A percentile compares a stretch with the other conserved stretches of the same genome.
Conservation (phyloP, 2,888 invertebrate species). For the Leptopilina drosophilae region DNA sequence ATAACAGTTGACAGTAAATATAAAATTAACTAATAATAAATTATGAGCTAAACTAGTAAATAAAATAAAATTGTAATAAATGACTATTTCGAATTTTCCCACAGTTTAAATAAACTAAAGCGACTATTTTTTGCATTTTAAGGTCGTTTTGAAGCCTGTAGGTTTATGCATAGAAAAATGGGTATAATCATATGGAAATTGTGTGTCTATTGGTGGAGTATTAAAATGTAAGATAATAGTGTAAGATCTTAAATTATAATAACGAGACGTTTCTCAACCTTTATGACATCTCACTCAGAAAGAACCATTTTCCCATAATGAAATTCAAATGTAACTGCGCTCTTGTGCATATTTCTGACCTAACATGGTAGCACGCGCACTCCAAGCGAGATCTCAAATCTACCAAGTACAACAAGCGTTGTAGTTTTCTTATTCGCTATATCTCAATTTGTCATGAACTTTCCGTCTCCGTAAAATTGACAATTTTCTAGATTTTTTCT, state of each 20-base stretch:
- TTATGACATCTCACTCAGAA: conserved; percentile 36
- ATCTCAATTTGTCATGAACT: conserved; percentile 39
- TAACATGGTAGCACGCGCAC: conserved; percentile 38
- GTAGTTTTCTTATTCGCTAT: conserved; percentile 21
- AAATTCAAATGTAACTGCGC: conserved; percentile 41
- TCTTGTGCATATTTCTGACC: conserved; percentile 40
- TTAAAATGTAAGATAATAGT: not conserved
- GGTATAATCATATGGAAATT: not conserved
- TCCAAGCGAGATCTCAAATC: conserved; percentile 31
- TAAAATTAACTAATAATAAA: no score
- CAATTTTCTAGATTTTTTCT: not conserved
- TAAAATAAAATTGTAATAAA: no score
- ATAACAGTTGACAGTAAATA: no score
- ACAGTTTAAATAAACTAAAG: no score
- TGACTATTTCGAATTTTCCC: no score
- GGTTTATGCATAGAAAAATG: no score
- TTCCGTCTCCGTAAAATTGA: conserved; percentile 6
- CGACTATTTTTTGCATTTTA: no score
- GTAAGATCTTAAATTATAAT: conserved; percentile 38
- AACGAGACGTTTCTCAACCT: conserved; percentile 37
- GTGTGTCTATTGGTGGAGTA: not conserved
- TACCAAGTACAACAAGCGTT: conserved; percentile 23
- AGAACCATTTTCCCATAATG: conserved; percentile 38
- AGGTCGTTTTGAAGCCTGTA: no score
- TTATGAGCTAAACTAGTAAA: no score